Conservation (phyloP, 2,113 vertebrate genomes). For the Gallinago paraguaiae region DNA sequence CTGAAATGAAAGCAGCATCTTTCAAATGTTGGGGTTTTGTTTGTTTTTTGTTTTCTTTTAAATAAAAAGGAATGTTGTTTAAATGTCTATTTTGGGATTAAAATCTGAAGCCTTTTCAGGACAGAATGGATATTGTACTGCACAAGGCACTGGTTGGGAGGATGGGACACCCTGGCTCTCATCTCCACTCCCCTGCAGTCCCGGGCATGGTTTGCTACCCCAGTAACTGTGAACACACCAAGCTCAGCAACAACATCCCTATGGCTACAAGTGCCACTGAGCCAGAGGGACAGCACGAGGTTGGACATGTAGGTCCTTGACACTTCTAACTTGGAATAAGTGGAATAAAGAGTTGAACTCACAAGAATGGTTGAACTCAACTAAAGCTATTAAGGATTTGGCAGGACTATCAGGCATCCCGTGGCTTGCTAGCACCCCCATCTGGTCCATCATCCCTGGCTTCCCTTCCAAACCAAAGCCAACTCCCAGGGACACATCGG, state of each 20-base stretch:
- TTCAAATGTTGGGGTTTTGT: background rate
- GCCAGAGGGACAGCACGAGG: background rate
- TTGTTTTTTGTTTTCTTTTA: background rate
- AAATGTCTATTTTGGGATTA: background rate
- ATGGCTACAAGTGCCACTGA: background rate
- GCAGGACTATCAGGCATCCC: background rate
- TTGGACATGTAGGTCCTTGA: background rate
- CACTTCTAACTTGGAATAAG: background rate
- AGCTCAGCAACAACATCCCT: background rate
- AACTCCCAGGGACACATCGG: accelerated
- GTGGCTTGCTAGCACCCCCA: background rate
- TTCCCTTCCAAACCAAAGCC: background rate
- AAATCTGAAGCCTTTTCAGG: background rate
- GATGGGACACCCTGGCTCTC: background rate
- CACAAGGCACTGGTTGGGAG: background rate
- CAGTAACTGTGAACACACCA: background rate
- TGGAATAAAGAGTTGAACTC: background rate
- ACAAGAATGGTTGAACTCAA: background rate
- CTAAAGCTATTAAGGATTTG: background rate
- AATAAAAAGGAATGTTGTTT: background rate
- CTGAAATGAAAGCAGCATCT: background rate
- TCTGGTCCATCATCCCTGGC: background rate
- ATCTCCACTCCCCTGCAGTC: background rate
- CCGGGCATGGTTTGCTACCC: background rate
- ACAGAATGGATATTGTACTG: background rate